These are phyloP conservation scores for Gasterosteus aculeatus DNA, from an alignment of 2,113 vertebrate species.

Conservation along the genomic window DNA sequence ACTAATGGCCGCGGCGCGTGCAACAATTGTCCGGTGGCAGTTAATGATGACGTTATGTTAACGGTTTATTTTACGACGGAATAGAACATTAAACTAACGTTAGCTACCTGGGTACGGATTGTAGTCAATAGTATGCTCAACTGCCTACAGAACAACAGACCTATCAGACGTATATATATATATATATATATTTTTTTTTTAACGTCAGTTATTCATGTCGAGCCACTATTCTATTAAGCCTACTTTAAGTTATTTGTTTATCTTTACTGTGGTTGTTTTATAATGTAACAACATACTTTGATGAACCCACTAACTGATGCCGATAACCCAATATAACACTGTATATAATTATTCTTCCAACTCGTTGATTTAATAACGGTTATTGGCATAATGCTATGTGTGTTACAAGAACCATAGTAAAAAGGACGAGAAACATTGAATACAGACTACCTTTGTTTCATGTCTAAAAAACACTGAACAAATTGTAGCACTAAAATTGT, in stretches of 20 bases:
- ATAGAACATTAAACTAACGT: too few relatives aligned
- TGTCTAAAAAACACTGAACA: background rate
- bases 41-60: background rate
- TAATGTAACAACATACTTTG: background rate
- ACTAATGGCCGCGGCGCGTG: background rate
- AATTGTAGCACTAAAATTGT: too few relatives aligned
- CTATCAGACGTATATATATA: too few relatives aligned
- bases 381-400: background rate
- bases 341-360: background rate
- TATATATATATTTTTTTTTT: too few relatives aligned
- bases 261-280: background rate
- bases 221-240: background rate
- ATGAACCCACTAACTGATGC: background rate
- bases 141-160: too few relatives aligned
- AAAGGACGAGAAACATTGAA: background rate
- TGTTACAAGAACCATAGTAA: background rate
- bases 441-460: background rate
- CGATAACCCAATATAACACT: background rate
- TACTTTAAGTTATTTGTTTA: background rate
- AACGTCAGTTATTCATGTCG: background rate
- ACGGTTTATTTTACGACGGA: background rate
- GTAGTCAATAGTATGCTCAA: too few relatives aligned
- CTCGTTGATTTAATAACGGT: background rate
- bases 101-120: too few relatives aligned
- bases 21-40: fast-evolving